Evolutionary conservation across 2,113 vertebrate species (phyloP).

Genomic region (Felis chaus): DNA sequence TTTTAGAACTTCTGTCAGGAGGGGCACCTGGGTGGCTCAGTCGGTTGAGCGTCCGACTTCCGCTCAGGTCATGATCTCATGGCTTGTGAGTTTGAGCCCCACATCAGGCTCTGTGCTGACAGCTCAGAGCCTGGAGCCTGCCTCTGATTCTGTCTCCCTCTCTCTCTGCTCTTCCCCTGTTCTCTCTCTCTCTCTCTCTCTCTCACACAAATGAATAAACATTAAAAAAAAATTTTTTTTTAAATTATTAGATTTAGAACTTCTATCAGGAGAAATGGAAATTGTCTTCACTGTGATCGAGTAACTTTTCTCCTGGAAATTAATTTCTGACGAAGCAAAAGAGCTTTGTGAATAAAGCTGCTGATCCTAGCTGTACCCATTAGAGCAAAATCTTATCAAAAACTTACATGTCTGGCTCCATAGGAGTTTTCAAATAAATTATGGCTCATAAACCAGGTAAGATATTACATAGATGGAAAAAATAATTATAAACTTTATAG

Average conservation of each 20-base stretch:
- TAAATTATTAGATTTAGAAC: not conserved
- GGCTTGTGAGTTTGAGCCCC: too few relatives aligned
- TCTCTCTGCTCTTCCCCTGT: too few relatives aligned
- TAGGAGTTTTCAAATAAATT: not conserved
- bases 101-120: too few relatives aligned
- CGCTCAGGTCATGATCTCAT: too few relatives aligned
- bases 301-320: not conserved
- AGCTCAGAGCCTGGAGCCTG: too few relatives aligned
- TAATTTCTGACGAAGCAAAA: not conserved
- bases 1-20: not conserved
- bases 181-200: too few relatives aligned
- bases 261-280: not conserved
- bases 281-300: not conserved
- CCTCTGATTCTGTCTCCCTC: too few relatives aligned
- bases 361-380: not conserved
- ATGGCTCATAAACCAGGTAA: not conserved
- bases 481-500: not conserved
- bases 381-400: not conserved
- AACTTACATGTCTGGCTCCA: not conserved
- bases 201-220: not conserved
- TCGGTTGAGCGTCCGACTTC: too few relatives aligned
- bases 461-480: not conserved
- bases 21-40: too few relatives aligned
- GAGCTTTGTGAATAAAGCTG: not conserved
- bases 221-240: too few relatives aligned